Base-by-base conservation (phyloP, 2,888 invertebrate species). In the Hirudinaria manillensis region DNA sequence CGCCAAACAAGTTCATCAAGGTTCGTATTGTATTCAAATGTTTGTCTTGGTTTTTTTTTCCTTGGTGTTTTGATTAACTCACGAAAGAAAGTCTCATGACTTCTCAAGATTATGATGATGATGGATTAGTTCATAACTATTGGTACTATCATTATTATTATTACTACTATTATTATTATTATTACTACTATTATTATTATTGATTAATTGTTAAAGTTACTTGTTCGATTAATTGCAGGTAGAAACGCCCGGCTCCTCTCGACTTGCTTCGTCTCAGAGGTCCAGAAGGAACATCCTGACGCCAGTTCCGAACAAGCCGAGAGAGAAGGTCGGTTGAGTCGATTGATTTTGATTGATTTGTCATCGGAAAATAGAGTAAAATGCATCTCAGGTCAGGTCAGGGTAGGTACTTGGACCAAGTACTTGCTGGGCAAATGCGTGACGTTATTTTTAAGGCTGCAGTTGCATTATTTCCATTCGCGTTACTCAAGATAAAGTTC, bases 1-100 rank as follows among this genome's bases (percentile, higher is more conserved):
- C 82, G 34, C 82, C 82, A 3, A 82, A 82, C 16, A 82, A 84
- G 79, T 77, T 80, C n/a, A 80, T 84, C 78, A 83, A 81, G 81
- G 84, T 84, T 75, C 74, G 80, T 2, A 7, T 38, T n/a, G n/a
- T n/a, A n/a, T n/a, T n/a, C n/a, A n/a, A n/a, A n/a, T n/a, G n/a
- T n/a, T n/a, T n/a, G 34, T 21, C n/a, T 36, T 66, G 73, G 34
- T 34, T 29, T 19, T 29, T 24, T 16, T 34, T 3, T 13, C 16
- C 16, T 16, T 53, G 51, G n/a, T 38, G 29, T 10, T 2, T 34
- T 73, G 55, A 65, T 36, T 21, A 21, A 2, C 27, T 21, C 45
- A 16, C 16, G 16, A 6, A 10, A 45, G 3, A 16, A 16, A 45
- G 10, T 45, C 45, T 45, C 16, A 45, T 10, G 45, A 45, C 36